Percentiles rank a stretch among this genome's conserved stretches.
Conservation (phyloP, 2,888 invertebrate species). For the Megalurothrips usitatus region DNA sequence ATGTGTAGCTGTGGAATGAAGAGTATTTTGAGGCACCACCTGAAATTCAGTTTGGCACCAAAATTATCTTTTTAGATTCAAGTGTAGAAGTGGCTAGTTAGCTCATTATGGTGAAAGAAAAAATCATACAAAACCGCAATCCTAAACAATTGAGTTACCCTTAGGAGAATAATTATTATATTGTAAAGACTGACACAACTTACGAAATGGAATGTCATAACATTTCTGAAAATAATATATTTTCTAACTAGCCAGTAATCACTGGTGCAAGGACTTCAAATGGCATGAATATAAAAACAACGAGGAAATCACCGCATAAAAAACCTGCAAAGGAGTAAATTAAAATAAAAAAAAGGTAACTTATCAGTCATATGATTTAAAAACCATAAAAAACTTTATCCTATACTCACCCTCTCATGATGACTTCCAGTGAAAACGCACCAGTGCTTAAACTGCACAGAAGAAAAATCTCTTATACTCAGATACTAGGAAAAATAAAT, state of each 20-base stretch:
- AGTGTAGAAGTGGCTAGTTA: too few relatives aligned
- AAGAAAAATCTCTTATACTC: not conserved
- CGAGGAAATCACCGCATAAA: not conserved
- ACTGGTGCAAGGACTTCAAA: too few relatives aligned
- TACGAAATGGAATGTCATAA: too few relatives aligned
- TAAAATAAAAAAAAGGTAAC: not conserved
- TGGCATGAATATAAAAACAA: too few relatives aligned
- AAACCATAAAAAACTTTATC: not conserved
- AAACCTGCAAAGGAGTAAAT: not conserved
- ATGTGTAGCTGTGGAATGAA: too few relatives aligned
- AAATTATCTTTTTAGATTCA: not conserved
- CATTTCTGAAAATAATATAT: too few relatives aligned
- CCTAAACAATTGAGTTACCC: too few relatives aligned
- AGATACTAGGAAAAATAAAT: not conserved
- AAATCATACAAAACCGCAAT: too few relatives aligned
- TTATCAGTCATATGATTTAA: not conserved
- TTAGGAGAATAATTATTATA: too few relatives aligned
- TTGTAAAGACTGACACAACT: too few relatives aligned
- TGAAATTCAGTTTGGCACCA: constrained; percentile 3
- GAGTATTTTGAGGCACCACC: not conserved
- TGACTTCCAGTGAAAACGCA: not conserved
- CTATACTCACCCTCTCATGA: not conserved
- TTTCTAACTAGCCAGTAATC: too few relatives aligned
- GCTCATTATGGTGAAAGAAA: too few relatives aligned
- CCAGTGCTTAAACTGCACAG: not conserved